Evolutionary conservation across 1,140 invertebrate genomes (phyloP).

Genomic region (Drosophila bifasciata): DNA sequence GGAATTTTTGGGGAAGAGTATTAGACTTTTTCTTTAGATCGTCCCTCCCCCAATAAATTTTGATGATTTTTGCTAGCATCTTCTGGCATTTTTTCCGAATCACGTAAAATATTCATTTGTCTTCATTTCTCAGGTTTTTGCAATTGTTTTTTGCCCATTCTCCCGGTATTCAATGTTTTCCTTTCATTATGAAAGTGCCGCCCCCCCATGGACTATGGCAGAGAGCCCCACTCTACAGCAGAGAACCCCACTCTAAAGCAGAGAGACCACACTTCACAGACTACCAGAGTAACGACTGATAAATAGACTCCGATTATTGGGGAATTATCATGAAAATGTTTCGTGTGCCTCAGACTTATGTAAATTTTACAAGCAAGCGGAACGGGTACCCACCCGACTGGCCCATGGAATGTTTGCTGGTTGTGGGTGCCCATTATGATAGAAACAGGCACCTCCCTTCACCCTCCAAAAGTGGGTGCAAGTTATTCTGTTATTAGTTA

Average conservation of each 20-base stretch:
- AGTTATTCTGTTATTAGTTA: slow-evolving; percentile 11
- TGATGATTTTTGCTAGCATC: slow-evolving; percentile 34
- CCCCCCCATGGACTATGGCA: too few species aligned
- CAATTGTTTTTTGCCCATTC: slow-evolving; percentile 52
- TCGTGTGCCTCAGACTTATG: slow-evolving; percentile 9
- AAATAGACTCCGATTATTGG: slow-evolving; percentile 52
- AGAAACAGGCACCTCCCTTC: background rate
- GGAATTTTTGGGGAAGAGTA: slow-evolving; percentile 20
- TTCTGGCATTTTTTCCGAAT: slow-evolving; percentile 12
- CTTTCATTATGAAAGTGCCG: slow-evolving; percentile 54
- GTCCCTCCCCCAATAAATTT: background rate
- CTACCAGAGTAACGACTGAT: slow-evolving; percentile 26
- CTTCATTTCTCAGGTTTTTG: slow-evolving; percentile 47
- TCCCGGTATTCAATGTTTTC: background rate
- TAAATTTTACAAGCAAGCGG: slow-evolving; percentile 30
- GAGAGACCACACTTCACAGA: background rate
- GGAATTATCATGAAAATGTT: slow-evolving; percentile 46
- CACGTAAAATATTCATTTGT: slow-evolving; percentile 66
- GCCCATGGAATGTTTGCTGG: background rate
- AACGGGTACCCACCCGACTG: slow-evolving; percentile 13
- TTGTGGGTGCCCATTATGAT: slow-evolving; percentile 35
- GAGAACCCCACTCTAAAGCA: background rate
- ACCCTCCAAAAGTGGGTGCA: background rate
- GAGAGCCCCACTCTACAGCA: background rate
- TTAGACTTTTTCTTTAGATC: slow-evolving; percentile 1